Conservation (phyloP, 1,140 invertebrate species). For the Tigriopus japonicus region DNA sequence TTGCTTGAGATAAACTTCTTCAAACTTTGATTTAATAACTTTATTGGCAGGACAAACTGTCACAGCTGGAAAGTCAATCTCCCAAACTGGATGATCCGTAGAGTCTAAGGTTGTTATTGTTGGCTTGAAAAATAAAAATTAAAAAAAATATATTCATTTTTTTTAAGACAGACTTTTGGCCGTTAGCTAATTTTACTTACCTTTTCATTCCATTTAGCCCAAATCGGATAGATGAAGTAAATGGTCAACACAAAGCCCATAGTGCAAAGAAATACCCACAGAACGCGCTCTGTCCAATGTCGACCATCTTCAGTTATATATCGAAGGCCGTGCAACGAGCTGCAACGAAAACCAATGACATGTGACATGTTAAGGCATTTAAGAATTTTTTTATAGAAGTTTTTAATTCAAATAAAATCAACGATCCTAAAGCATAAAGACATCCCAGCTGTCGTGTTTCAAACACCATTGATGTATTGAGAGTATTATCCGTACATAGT, state of each 20-base stretch:
- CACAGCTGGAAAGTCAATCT: conserved; percentile 10
- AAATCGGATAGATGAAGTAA: conserved; percentile 8
- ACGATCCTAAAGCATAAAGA: too few species aligned
- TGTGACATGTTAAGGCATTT: too few species aligned
- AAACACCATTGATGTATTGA: too few species aligned
- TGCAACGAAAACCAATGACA: too few species aligned
- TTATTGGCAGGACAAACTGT: conserved; percentile 5
- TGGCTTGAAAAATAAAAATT: background rate
- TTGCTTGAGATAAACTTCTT: background rate
- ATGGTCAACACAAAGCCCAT: conserved; percentile 2
- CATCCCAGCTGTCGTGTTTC: too few species aligned
- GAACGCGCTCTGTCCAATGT: conserved; percentile 6
- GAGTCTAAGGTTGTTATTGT: conserved; percentile 8
- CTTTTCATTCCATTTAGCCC: background rate
- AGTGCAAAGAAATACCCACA: conserved; percentile 2
- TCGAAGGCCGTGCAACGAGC: conserved; percentile 1
- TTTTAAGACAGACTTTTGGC: too few species aligned
- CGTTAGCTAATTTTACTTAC: too few species aligned
- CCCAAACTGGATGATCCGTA: conserved; percentile 9
- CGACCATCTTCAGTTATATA: conserved; percentile 9
- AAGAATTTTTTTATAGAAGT: too few species aligned
- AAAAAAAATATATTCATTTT: too few species aligned
- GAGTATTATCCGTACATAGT: too few species aligned
- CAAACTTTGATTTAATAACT: background rate
- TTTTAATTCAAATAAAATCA: too few species aligned